A percentile compares a stretch with the other conserved stretches of the same genome.
Evolutionary conservation across 2,888 invertebrate genomes (phyloP).

Genomic region (Escarpia spicata): DNA sequence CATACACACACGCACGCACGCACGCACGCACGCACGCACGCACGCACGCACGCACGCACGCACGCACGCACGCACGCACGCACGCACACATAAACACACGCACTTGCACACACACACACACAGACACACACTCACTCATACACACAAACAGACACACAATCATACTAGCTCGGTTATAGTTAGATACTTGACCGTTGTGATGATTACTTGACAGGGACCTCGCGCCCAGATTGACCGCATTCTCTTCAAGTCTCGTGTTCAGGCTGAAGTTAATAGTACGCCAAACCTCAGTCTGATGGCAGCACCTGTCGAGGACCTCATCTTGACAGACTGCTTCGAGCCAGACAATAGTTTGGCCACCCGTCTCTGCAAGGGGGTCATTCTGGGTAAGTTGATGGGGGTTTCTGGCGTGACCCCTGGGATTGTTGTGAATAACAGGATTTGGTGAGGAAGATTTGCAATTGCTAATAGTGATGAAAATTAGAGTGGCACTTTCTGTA

Average conservation of each 20-base stretch:
- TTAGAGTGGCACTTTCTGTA: too few species aligned
- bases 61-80: too few species aligned
- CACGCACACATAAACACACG: too few species aligned
- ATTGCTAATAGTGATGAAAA: too few species aligned
- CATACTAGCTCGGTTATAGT: neutral
- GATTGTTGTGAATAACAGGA: neutral
- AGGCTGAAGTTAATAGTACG: constrained; percentile 75
- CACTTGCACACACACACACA: too few species aligned
- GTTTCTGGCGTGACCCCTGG: neutral
- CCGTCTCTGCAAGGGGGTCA: constrained; percentile 53
- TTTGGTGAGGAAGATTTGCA: too few species aligned
- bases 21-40: too few species aligned
- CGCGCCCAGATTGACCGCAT: constrained; percentile 87
- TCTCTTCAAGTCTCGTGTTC: constrained; percentile 81
- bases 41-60: too few species aligned
- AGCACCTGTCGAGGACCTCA: constrained; percentile 82
- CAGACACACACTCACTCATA: too few species aligned
- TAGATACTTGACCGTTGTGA: neutral
- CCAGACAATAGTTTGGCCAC: constrained; percentile 41
- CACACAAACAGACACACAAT: neutral
- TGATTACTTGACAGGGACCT: constrained; percentile 70
- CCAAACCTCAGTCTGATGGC: constrained; percentile 76
- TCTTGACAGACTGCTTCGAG: constrained; percentile 67
- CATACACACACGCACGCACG: too few species aligned
- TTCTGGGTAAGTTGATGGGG: constrained; percentile 47